phyloP scores from a whole-genome alignment of 2,113 vertebrate species.

The Tichodroma muraria region DNA sequence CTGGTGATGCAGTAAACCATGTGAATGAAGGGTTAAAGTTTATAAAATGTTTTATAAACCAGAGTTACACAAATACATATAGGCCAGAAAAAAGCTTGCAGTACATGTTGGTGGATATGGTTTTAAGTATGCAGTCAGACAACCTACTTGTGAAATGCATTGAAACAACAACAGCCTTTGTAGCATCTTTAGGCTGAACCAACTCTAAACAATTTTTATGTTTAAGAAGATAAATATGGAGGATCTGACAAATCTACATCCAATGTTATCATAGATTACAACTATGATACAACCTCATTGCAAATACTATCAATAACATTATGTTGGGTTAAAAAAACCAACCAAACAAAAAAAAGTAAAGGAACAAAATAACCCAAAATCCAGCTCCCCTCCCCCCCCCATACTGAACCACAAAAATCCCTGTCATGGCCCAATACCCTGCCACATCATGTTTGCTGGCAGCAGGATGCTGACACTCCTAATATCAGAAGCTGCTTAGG shows the following conservation, averaged over 20 bases:
- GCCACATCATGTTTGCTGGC: background rate
- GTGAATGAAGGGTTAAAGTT: background rate
- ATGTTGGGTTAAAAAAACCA: no score
- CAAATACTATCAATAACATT: background rate
- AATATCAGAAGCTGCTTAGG: background rate
- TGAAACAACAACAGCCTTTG: background rate
- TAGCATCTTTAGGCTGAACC: background rate
- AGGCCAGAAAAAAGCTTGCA: background rate
- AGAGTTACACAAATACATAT: background rate
- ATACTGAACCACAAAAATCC: background rate
- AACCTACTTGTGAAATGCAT: background rate
- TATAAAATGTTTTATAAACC: background rate
- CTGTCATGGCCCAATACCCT: background rate
- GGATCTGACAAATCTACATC: background rate
- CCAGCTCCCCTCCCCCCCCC: rapidly evolving
- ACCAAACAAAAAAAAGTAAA: no score
- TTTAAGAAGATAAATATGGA: background rate
- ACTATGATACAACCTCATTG: background rate
- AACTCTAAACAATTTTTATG: background rate
- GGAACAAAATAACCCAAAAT: background rate
- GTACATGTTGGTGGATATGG: background rate
- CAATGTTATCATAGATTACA: background rate
- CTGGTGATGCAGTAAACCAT: background rate
- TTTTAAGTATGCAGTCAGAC: background rate
- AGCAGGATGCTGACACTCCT: background rate